These are phyloP conservation scores for Drosophila pandora DNA, from an alignment of 1,140 invertebrate genomes.

Conservation along the genomic window DNA sequence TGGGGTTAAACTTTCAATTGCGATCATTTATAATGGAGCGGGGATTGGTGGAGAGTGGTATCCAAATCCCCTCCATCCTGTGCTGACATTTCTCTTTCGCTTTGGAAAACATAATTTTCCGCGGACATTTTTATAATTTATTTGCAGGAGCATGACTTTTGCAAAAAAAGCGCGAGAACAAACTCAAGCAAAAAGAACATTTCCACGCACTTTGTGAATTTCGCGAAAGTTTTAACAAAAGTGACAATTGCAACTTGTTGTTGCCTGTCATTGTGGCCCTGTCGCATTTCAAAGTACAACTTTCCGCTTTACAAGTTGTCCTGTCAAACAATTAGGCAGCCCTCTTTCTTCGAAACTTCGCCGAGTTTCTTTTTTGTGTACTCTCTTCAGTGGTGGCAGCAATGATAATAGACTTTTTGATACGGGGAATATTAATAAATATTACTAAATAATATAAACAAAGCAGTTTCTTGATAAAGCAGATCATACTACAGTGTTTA, in stretches of 20 bases:
- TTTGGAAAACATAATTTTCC: slow-evolving; percentile 42
- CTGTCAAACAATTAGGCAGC: slow-evolving; percentile 66
- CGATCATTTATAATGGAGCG: slow-evolving; percentile 51
- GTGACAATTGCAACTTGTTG: slow-evolving; percentile 67
- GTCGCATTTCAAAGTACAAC: slow-evolving; percentile 47
- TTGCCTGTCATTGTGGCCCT: slow-evolving; percentile 40
- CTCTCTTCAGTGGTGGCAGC: not conserved
- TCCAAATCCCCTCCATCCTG: slow-evolving; percentile 14
- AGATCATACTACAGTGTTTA: no score
- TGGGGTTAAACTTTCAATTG: slow-evolving; percentile 76
- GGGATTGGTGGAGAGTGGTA: not conserved
- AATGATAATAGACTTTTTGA: no score
- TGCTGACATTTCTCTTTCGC: not conserved
- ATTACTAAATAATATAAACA: no score
- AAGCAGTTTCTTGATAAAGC: no score
- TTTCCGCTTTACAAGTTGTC: slow-evolving; percentile 57
- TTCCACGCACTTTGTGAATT: slow-evolving; percentile 31
- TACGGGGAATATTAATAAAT: no score
- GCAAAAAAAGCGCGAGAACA: slow-evolving; percentile 12
- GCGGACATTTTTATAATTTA: slow-evolving; percentile 54
- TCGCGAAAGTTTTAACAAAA: slow-evolving; percentile 48
- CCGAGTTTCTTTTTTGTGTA: not conserved
- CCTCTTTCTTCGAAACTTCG: slow-evolving; percentile 10
- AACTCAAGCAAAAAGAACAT: slow-evolving; percentile 13
- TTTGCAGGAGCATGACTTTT: slow-evolving; percentile 57